Evolutionary conservation across 1,140 invertebrate species (phyloP), one percentile per base, ranked within the genome.

Genomic region (Reticulitermes speratus): DNA sequence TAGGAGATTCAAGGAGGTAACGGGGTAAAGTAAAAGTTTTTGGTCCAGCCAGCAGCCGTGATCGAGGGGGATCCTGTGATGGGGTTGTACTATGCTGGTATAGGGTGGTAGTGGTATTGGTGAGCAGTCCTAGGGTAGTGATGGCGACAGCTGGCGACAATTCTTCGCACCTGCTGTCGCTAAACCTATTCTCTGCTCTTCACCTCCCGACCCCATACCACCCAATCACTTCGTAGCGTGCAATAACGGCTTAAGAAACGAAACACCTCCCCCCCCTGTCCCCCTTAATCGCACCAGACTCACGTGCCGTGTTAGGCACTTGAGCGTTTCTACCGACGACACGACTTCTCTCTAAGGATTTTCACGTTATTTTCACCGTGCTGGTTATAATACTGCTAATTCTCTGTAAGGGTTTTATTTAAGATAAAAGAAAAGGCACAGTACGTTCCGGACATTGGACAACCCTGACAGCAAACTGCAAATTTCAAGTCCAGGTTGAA

Each of bases 101-200:
- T 69, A 25, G 65, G 65, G 65, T 69, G n/a, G 65, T 69, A 30
- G 65, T 69, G 65, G 52, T 55, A 55, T 9, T 55, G 52, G 65
- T 69, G 25, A 65, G 59, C 19, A 65, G 59, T 65, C 59, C 59
- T 65, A 16, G 59, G 7, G 65, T 69, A 25, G 65, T 44, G 45
- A 85, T 81, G 55, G 85, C 65, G 85, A 86, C 85, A 86, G 59
- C 85, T 86, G 85, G 44, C 85, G 85, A 86, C 85, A 69, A 86
- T 86, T 86, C 85, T 86, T 86, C 85, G 44, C 85, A 86, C 85
- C 85, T 86, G 85, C 48, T 86, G 48, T 45, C 85, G 55, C 75
- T 44, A 69, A 45, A n/a, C 82, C 45, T 48, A 38, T 21, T 11
- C 82, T 44, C 82, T 83, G 38, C 7, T 59, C n/a, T 45, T 59